Base-by-base conservation (phyloP, 2,797 vertebrate species). In the Acrossocheilus wenchowensis region DNA sequence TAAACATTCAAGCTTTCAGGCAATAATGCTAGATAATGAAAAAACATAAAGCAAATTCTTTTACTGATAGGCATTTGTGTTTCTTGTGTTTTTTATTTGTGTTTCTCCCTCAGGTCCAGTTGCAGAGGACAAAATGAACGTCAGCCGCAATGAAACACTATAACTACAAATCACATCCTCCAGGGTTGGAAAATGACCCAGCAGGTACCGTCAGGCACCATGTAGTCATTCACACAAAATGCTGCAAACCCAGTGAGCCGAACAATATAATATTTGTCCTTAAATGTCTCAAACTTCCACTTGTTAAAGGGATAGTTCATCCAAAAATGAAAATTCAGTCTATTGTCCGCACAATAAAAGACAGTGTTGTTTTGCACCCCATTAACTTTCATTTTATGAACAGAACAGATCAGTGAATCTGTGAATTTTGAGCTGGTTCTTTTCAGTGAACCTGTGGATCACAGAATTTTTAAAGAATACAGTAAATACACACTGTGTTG, bases 111-210 rank as follows among this genome's bases (percentile, higher is more conserved):
- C 7, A 84, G 73, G 45, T 54, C 19, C 34, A 84, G 72, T 15
- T 12, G 60, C 60, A 68, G 34, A 69, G 34, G 43, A 78, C 73
- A 84, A 78, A 77, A 84, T 30, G 0, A 52, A 68, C 10, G 15
- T 84, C 60, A 78, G 73, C 30, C 10, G 2, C 23, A 68, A 41
- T 30, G 23, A 84, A 64, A 12, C 57, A 6, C 34, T 54, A 21
- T n/a, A 41, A 11, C 45, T 43, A 68, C 45, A 54, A 68, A 84
- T 84, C 72, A 75, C 72, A 84, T 75, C 57, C 57, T 78, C 36
- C 73, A 74, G 60, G 52, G 34, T 57, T 43, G 62, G 60, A 62
- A 78, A 78, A 68, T 54, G 83, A 84, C 83, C 78, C 41, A 79
- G 54, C 39, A 64, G 39, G 57, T 79, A 79, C 39, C n/a, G 41